Percentiles rank a stretch among this genome's conserved stretches.
phyloP scores from a whole-genome alignment of 2,797 vertebrate species.

The Tapirus indicus region DNA sequence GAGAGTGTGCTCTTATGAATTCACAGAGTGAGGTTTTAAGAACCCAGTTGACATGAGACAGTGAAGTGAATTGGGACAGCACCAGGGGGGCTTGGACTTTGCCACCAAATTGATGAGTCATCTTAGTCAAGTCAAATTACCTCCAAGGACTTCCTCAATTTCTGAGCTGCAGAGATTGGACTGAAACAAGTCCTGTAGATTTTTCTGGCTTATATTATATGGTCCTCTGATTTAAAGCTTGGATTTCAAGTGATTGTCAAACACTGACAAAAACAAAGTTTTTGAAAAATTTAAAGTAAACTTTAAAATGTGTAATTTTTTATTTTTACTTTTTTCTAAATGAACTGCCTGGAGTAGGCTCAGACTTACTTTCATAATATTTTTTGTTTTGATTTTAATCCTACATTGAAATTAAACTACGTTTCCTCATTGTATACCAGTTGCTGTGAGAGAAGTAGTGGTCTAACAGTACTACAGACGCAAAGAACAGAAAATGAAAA shows the following conservation, averaged over 20 bases:
- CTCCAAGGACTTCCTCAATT: background rate
- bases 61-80: background rate
- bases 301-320: background rate
- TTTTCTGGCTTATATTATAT: background rate
- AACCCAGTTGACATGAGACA: background rate
- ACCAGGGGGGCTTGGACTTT: background rate
- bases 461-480: background rate
- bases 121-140: background rate
- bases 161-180: background rate
- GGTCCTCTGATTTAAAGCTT: background rate
- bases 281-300: constrained; percentile 36
- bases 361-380: background rate
- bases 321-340: background rate
- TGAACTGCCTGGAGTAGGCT: constrained; percentile 5
- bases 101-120: background rate
- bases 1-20: background rate
- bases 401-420: constrained; percentile 49
- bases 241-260: background rate
- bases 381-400: constrained; percentile 31
- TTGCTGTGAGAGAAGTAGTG: background rate
- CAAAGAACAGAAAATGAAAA: constrained; percentile 1
- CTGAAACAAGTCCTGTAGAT: background rate
- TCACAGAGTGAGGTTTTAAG: background rate
- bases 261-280: background rate
- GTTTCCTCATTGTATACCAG: background rate